phyloP scores from a whole-genome alignment of 2,113 vertebrate species.

The Macaca nemestrina region DNA sequence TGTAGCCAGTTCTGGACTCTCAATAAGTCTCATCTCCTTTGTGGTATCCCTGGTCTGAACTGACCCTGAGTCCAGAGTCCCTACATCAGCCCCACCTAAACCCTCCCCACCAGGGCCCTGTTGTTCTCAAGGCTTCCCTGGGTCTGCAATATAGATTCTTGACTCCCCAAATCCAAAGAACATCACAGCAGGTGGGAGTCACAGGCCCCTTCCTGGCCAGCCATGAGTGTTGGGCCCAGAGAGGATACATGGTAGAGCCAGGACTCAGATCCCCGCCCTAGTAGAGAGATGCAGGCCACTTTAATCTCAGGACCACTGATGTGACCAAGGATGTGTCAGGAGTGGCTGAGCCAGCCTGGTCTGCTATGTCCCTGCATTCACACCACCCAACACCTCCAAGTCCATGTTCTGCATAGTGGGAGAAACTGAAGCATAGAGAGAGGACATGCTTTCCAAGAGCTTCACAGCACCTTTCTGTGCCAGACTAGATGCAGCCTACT shows the following conservation, averaged over 20 bases:
- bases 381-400: not conserved
- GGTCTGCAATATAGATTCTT: not conserved
- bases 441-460: not conserved
- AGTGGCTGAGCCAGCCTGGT: not conserved
- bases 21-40: not conserved
- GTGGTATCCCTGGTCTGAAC: not conserved
- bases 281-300: not conserved
- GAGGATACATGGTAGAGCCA: not conserved
- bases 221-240: not conserved
- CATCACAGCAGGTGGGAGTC: not conserved
- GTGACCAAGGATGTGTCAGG: not conserved
- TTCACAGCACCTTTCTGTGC: not conserved
- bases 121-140: not conserved
- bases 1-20: not conserved
- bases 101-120: not conserved
- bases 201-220: not conserved
- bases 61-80: not conserved
- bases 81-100: not conserved
- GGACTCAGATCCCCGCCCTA: not conserved
- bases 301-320: not conserved
- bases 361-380: not conserved
- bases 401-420: not conserved
- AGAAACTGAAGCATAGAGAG: conserved; percentile 19
- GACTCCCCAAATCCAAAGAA: not conserved
- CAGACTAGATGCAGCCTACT: not conserved